Percentiles rank a stretch among this genome's conserved stretches.
phyloP scores from a whole-genome alignment of 2,113 vertebrate genomes.

The Mirounga angustirostris region DNA sequence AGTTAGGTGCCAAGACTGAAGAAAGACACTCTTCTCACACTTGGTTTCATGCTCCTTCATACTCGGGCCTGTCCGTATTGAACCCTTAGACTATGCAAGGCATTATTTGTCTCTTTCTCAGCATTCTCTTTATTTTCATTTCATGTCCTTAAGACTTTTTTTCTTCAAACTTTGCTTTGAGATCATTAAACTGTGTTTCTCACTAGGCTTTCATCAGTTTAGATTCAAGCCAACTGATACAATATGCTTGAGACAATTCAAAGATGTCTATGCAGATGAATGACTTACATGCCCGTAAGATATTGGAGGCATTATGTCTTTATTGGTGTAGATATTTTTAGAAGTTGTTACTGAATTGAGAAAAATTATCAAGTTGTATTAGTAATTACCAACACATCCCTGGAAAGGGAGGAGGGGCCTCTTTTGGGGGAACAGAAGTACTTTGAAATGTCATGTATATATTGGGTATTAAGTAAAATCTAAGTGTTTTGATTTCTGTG shows the following conservation, averaged over 20 bases:
- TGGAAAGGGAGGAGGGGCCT: background rate
- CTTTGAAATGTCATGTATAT: background rate
- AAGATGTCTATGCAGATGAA: background rate
- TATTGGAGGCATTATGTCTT: background rate
- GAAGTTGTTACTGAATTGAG: background rate
- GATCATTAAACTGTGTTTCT: background rate
- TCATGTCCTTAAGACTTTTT: background rate
- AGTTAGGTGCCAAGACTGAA: background rate
- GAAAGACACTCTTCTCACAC: background rate
- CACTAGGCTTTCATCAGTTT: background rate
- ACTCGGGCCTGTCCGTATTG: no score
- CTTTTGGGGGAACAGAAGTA: background rate
- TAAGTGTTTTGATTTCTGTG: conserved; percentile 39
- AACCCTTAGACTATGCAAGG: background rate
- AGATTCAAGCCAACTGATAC: background rate
- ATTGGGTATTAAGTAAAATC: background rate
- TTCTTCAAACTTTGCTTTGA: background rate
- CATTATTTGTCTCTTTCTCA: background rate
- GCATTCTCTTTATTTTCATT: background rate
- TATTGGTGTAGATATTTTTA: background rate
- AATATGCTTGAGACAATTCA: background rate
- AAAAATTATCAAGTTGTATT: background rate
- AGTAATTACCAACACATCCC: background rate
- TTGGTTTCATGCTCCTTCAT: background rate
- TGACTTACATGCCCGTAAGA: background rate